These are phyloP conservation scores for Siniperca obscura DNA, from an alignment of 2,797 vertebrate species.

Conservation along the genomic window DNA sequence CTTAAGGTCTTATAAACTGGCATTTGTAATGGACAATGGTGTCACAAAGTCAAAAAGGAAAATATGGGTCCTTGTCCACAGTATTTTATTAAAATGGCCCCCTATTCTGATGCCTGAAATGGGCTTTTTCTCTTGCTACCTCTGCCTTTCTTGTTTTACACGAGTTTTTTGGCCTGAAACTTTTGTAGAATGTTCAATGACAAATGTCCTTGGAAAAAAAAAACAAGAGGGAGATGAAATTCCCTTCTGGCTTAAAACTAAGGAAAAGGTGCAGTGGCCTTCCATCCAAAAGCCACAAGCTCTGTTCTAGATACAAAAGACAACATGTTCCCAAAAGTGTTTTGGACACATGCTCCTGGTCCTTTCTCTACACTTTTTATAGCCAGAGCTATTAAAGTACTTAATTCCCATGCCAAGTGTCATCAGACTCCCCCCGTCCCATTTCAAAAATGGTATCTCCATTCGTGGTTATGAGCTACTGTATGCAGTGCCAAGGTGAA, in stretches of 20 bases:
- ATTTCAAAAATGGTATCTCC: slow-evolving; percentile 75
- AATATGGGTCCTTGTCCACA: slow-evolving; percentile 35
- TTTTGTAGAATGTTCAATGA: slow-evolving; percentile 72
- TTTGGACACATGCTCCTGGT: slow-evolving; percentile 69
- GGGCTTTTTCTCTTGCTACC: slow-evolving; percentile 21
- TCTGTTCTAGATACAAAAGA: slow-evolving; percentile 72
- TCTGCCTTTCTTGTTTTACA: slow-evolving; percentile 56
- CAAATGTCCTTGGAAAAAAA: slow-evolving; percentile 77
- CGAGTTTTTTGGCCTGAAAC: slow-evolving; percentile 58
- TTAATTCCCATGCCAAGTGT: slow-evolving; percentile 80
- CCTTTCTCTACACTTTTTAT: slow-evolving; percentile 70
- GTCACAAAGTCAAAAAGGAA: slow-evolving; percentile 50
- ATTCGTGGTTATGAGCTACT: slow-evolving; percentile 44
- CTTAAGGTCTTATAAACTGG: slow-evolving; percentile 33
- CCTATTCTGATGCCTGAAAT: slow-evolving; percentile 29
- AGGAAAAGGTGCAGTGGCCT: slow-evolving; percentile 61
- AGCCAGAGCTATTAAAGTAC: slow-evolving; percentile 75
- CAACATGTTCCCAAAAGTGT: slow-evolving; percentile 67
- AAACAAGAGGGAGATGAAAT: slow-evolving; percentile 66
- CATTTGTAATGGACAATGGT: slow-evolving; percentile 29
- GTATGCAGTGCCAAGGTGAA: slow-evolving; percentile 70
- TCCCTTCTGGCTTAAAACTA: slow-evolving; percentile 68
- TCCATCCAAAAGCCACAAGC: slow-evolving; percentile 65
- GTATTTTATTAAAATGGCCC: slow-evolving; percentile 43
- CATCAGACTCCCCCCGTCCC: slow-evolving; percentile 73